Conservation (phyloP, 1,140 invertebrate genomes). For the Dendroctonus ponderosae region DNA sequence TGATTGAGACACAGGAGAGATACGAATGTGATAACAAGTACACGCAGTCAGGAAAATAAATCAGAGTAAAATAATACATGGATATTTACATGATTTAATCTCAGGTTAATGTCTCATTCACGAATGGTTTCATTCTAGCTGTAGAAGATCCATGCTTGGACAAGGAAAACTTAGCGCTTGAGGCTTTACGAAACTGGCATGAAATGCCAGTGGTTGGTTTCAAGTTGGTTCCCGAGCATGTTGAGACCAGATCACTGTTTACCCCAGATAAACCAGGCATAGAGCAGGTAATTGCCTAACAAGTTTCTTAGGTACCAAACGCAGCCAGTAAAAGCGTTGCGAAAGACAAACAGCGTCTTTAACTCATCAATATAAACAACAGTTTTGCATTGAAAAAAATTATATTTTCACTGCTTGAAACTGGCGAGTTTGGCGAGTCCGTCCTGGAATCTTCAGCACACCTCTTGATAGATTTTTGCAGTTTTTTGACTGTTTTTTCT, state of each 20-base stretch:
- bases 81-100: too few species aligned
- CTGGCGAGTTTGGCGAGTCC: too few species aligned
- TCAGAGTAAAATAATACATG: too few species aligned
- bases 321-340: background rate
- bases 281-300: slow-evolving; percentile 64
- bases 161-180: slow-evolving; percentile 65
- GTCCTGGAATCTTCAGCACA: too few species aligned
- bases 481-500: background rate
- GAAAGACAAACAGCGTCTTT: background rate
- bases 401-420: too few species aligned
- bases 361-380: background rate
- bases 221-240: slow-evolving; percentile 81
- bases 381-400: too few species aligned
- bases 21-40: too few species aligned
- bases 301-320: too few species aligned
- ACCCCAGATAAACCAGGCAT: slow-evolving; percentile 74
- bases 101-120: too few species aligned
- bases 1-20: too few species aligned
- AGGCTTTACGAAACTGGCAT: slow-evolving; percentile 68
- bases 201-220: slow-evolving; percentile 73
- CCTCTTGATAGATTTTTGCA: too few species aligned
- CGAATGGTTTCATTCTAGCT: slow-evolving; percentile 20
- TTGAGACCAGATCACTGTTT: slow-evolving; percentile 81
- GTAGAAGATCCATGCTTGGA: slow-evolving; percentile 25
- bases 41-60: too few species aligned